Base-by-base conservation (phyloP, 2,113 vertebrate genomes). In the Monarcha castaneiventris region DNA sequence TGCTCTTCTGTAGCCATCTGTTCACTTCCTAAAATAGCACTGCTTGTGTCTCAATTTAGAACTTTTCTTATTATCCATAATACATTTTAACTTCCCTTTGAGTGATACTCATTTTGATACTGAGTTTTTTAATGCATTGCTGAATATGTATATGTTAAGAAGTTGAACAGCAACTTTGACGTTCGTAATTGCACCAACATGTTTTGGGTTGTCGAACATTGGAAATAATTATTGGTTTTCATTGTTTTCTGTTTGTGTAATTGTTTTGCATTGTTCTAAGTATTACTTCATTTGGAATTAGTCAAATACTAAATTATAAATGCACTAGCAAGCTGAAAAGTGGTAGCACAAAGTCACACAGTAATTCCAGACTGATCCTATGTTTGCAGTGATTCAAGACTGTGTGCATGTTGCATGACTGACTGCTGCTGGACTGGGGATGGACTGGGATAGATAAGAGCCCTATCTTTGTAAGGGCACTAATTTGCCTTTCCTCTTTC, bases 1-100 rank as follows among this genome's bases (percentile, higher is more conserved):
- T 95, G 49, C 62, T 92, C 27, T 84, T 96, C 56, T 74, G 32
- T 37, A 61, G 64, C 93, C 96, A 96, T 97, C 95, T 97, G 95
- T 81, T 97, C 52, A 7, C 52, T 92, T 91, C 86, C 76, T 68
- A 91, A 84, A 94, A 96, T 95, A 96, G 93, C 69, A 44, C 73
- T 84, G 56, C 89, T 90, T 92, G 76, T 95, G 76, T 94, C 72
- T 86, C 59, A 76, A 56, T 80, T 93, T 87, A 91, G 86, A 86
- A 71, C 41, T 87, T 91, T 90, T 37, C 48, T 95, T 15, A 7
- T 93, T 92, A 87, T 93, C 44, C 32, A 44, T 78, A 75, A 75
- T 81, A 59, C 48, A 75, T 92, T 95, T 93, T 84, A 81, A 86
- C 44, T 92, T 86, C 48, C 32, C 39, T 90, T 89, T 89, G 83